Evolutionary conservation across 37 sponge, comb jelly and placozoan genomes (phyloP).

Genomic region (Tethya wilhelma): DNA sequence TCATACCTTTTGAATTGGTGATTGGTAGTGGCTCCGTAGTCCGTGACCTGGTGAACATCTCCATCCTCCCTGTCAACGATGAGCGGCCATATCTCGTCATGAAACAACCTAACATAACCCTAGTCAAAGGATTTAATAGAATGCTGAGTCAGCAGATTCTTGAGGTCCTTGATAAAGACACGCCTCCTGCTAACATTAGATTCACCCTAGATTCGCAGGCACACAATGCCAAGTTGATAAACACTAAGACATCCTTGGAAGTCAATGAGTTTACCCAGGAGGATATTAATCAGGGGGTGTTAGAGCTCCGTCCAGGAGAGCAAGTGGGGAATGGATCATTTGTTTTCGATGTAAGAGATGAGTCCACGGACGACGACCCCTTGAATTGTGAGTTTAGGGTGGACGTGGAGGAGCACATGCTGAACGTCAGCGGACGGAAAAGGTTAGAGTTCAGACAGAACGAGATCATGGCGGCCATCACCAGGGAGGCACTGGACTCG

Average conservation of each 20-base stretch:
- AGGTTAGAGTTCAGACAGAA: slow-evolving; percentile 27
- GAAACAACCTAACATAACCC: background rate
- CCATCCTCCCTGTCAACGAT: slow-evolving; percentile 48
- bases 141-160: slow-evolving; percentile 9
- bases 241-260: background rate
- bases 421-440: background rate
- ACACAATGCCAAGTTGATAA: background rate
- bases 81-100: slow-evolving; percentile 17
- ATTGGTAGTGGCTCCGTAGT: background rate
- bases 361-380: background rate
- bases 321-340: slow-evolving; percentile 8
- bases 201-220: background rate
- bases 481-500: slow-evolving; percentile 13
- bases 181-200: slow-evolving; percentile 14
- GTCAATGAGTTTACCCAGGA: slow-evolving; percentile 49
- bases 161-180: slow-evolving; percentile 55
- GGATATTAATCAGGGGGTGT: slow-evolving; percentile 21
- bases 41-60: background rate
- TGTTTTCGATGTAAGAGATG: slow-evolving; percentile 36
- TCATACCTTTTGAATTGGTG: background rate
- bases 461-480: background rate
- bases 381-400: background rate
- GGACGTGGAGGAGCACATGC: background rate
- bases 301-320: slow-evolving; percentile 21
- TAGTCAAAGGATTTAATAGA: slow-evolving; percentile 25